A percentile compares a stretch with the other conserved stretches of the same genome.
Evolutionary conservation across 2,797 vertebrate genomes (phyloP).

Genomic region (Yasuhikotakia modesta): DNA sequence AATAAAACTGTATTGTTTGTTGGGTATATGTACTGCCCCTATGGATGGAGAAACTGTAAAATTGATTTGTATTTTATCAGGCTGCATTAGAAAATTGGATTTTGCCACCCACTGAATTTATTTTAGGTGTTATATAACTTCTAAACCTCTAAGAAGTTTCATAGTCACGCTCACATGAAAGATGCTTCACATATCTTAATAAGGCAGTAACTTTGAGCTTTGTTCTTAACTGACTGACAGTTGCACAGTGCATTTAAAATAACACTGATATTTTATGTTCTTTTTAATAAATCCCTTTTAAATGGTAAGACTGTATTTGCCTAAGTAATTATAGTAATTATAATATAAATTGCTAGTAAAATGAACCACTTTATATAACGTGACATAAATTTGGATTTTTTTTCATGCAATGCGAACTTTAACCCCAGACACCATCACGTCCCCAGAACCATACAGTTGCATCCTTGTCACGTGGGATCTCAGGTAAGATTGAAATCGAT

Average conservation of each 20-base stretch:
- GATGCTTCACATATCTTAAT: not conserved
- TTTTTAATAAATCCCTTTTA: no score
- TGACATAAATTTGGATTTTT: not conserved
- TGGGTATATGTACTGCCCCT: not conserved
- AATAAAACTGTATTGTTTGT: conserved; percentile 8
- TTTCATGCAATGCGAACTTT: conserved; percentile 4
- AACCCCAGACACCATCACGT: not conserved
- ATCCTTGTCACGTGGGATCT: conserved; percentile 7
- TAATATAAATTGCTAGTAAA: not conserved
- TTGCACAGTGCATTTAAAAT: not conserved
- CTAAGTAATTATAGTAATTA: no score
- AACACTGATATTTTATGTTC: no score
- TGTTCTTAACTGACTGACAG: not conserved
- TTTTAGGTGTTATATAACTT: not conserved
- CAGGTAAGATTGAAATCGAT: conserved; percentile 62
- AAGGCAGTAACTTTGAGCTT: not conserved
- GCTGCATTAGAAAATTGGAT: conserved; percentile 8
- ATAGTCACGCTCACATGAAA: not conserved
- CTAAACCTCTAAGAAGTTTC: not conserved
- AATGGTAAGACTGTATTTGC: no score
- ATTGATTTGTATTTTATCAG: conserved; percentile 1
- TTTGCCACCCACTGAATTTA: not conserved
- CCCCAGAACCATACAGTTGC: conserved; percentile 18
- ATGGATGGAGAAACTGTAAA: not conserved
- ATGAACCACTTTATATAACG: conserved; percentile 1